Conservation (phyloP, 1,140 invertebrate genomes). For the Lucilia sericata region DNA sequence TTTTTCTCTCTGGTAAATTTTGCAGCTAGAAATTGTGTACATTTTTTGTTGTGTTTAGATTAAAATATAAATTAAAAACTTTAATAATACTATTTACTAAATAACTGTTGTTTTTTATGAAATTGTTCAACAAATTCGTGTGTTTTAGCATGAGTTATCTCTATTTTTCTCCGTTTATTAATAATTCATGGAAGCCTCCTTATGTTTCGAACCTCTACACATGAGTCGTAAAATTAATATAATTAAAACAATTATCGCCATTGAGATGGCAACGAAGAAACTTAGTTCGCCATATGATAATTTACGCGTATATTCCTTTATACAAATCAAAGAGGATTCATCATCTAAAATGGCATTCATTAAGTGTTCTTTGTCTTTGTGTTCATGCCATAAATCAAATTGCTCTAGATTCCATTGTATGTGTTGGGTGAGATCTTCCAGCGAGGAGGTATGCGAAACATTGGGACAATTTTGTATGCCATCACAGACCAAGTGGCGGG, state of each 20-base stretch:
- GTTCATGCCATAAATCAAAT: slow-evolving; percentile 70
- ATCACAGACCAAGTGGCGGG: slow-evolving; percentile 84
- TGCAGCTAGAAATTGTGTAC: background rate
- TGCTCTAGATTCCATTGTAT: slow-evolving; percentile 72
- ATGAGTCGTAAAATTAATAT: slow-evolving; percentile 65
- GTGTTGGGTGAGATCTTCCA: slow-evolving; percentile 69
- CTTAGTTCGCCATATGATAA: slow-evolving; percentile 68
- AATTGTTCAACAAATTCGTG: slow-evolving; percentile 39
- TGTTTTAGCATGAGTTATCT: background rate
- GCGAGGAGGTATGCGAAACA: slow-evolving; percentile 68
- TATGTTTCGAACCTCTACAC: slow-evolving; percentile 59
- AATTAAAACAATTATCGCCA: slow-evolving; percentile 30
- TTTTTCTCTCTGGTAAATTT: too few relatives aligned
- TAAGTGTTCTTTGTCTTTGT: slow-evolving; percentile 67
- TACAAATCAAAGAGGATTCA: slow-evolving; percentile 76
- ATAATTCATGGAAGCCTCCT: background rate
- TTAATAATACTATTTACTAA: slow-evolving; percentile 27
- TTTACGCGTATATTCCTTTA: slow-evolving; percentile 60
- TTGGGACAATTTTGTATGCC: slow-evolving; percentile 89
- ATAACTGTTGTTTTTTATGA: slow-evolving; percentile 20
- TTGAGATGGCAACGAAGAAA: background rate
- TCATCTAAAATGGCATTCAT: slow-evolving; percentile 69
- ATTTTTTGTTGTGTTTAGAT: background rate
- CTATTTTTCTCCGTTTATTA: background rate
- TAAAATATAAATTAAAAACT: background rate